Base-by-base conservation (phyloP, 2,113 vertebrate genomes). In the Onychostruthus taczanowskii region DNA sequence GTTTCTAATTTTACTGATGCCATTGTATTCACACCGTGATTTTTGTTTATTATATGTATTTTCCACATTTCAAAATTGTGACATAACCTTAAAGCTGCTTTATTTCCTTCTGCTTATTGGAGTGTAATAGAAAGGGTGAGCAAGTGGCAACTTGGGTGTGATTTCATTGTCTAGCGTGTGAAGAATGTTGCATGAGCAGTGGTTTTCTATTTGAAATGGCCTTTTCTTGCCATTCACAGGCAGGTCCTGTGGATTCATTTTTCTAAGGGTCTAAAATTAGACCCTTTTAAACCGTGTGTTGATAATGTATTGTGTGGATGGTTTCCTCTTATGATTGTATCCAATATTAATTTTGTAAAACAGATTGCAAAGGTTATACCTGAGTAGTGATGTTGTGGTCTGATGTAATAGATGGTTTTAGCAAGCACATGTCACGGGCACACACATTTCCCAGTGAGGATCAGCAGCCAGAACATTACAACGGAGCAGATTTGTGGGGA, bases 61-160 rank as follows among this genome's bases (percentile, higher is more conserved):
- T 97, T 98, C 97, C 98, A 97, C 98, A 97, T 98, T 98, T 98
- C 97, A 97, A 90, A 98, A 97, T 98, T 97, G 98, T 99, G 97
- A 98, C 98, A 97, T 98, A 97, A 98, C 96, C 97, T 97, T 98
- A 97, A 98, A 98, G 98, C 98, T 99, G 98, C 99, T 99, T 99
- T 92, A 93, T 97, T 97, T 95, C 95, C 97, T 96, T 97, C 97
- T 97, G 94, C 97, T 93, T 97, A 97, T 97, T 98, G 84, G 95
- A 95, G 96, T 98, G 93, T 97, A 96, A 90, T 98, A 97, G 97
- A 82, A 97, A 93, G 98, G 97, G 98, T 98, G 98, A 97, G 98
- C 96, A 97, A 97, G 97, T 97, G 97, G 94, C 93, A 97, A 95
- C 91, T 91, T 81, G 93, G 96, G 98, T 98, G 98, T 97, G 97